Evolutionary conservation across 2,113 vertebrate genomes (phyloP).

Genomic region (Menidia beryllina): DNA sequence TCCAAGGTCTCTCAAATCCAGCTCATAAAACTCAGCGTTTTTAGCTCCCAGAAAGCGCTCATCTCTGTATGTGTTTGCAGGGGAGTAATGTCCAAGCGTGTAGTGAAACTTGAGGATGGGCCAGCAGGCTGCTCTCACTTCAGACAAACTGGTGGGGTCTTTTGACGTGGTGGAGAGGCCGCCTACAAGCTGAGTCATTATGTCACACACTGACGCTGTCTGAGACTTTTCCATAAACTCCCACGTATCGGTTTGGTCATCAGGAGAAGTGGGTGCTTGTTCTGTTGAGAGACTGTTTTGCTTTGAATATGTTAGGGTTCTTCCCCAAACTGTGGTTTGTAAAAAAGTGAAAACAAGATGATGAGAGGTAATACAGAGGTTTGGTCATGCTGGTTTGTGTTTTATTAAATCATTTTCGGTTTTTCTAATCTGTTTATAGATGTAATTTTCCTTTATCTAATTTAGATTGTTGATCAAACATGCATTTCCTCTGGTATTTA

Average conservation of each 20-base stretch:
- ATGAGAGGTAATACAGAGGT: background rate
- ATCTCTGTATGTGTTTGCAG: slow-evolving; percentile 40
- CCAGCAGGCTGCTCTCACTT: slow-evolving; percentile 68
- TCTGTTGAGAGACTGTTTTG: slow-evolving; percentile 49
- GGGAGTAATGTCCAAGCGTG: slow-evolving; percentile 53
- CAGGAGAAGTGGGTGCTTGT: slow-evolving; percentile 68
- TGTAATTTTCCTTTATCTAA: background rate
- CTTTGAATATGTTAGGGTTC: slow-evolving; percentile 52
- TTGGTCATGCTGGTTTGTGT: background rate
- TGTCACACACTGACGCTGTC: slow-evolving; percentile 72
- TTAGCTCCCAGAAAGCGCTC: slow-evolving; percentile 42
- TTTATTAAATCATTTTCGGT: background rate
- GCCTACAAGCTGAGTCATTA: slow-evolving; percentile 80
- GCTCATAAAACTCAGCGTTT: slow-evolving; percentile 59
- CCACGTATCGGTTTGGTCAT: slow-evolving; percentile 69
- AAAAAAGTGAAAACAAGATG: slow-evolving; percentile 33
- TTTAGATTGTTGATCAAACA: background rate
- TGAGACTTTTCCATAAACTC: slow-evolving; percentile 74
- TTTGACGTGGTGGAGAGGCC: slow-evolving; percentile 73
- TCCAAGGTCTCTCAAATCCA: slow-evolving; percentile 58
- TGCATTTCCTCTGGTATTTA: background rate
- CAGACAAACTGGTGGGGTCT: slow-evolving; percentile 67
- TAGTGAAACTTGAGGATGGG: slow-evolving; percentile 71
- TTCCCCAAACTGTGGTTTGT: slow-evolving; percentile 48
- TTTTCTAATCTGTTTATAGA: background rate